These are phyloP conservation scores for Cettia cetti DNA, from an alignment of 2,113 vertebrate genomes.

Conservation along the genomic window DNA sequence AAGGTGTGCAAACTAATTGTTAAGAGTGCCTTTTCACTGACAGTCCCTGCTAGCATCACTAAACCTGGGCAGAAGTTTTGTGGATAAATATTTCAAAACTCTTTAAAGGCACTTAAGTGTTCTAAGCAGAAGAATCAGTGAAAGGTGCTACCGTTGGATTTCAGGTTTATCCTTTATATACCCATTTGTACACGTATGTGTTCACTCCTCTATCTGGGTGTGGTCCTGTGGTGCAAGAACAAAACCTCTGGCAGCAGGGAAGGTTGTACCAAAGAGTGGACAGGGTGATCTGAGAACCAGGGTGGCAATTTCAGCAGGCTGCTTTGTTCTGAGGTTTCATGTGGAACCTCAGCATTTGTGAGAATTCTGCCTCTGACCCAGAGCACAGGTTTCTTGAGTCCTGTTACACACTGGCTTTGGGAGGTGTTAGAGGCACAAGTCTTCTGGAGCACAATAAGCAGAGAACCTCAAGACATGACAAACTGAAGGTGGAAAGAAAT, in stretches of 20 bases:
- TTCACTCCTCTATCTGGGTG: fast-evolving
- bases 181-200: fast-evolving
- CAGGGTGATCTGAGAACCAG: not conserved
- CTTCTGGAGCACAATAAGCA: not conserved
- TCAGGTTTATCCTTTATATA: too few species aligned
- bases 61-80: not conserved
- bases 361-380: not conserved
- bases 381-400: not conserved
- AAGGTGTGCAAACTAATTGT: not conserved
- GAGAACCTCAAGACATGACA: fast-evolving
- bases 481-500: not conserved
- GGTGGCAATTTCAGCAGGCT: not conserved
- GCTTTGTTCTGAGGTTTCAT: not conserved
- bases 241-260: not conserved
- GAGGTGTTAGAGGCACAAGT: not conserved
- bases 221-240: not conserved
- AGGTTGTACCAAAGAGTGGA: not conserved
- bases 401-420: not conserved
- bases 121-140: not conserved
- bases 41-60: not conserved
- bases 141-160: not conserved
- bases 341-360: fast-evolving
- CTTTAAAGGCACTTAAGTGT: not conserved
- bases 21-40: not conserved
- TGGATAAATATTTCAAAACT: not conserved